phyloP scores from a whole-genome alignment of 2,113 vertebrate genomes.

The Labeo catla region DNA sequence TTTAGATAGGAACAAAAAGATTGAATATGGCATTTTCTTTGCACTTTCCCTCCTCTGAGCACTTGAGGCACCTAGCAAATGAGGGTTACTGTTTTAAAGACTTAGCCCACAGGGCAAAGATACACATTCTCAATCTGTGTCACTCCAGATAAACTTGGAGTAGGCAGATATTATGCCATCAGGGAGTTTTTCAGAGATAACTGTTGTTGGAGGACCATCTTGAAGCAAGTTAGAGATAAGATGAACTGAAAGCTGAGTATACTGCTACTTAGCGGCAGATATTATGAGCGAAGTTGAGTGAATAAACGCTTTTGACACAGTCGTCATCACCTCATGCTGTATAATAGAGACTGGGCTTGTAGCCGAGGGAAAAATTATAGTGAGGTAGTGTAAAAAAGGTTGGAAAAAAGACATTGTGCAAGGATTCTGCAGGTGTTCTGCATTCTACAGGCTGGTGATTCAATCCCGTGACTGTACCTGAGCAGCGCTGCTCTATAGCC shows the following conservation, averaged over 20 bases:
- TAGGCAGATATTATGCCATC: conserved; percentile 37
- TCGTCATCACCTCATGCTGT: background rate
- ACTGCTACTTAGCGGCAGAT: background rate
- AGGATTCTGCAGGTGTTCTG: background rate
- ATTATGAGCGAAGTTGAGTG: background rate
- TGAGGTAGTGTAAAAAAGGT: background rate
- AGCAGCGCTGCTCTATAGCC: background rate
- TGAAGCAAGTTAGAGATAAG: conserved; percentile 38
- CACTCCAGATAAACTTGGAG: conserved; percentile 23
- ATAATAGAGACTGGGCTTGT: background rate
- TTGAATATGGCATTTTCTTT: conserved; percentile 11
- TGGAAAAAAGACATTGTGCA: background rate
- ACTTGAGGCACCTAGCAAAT: conserved; percentile 24
- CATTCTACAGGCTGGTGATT: background rate
- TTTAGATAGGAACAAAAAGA: conserved; percentile 10
- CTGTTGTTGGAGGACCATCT: conserved; percentile 5
- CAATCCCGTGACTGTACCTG: background rate
- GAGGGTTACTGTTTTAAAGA: conserved; percentile 34
- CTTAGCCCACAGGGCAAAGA: conserved; percentile 21
- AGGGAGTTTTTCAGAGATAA: conserved; percentile 14
- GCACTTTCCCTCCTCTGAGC: background rate
- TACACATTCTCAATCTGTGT: conserved; percentile 31
- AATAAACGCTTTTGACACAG: background rate
- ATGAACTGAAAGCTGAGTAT: conserved; percentile 7
- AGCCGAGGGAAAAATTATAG: background rate